Evolutionary conservation across 2,113 vertebrate species (phyloP), one percentile per base, ranked within the genome.

Genomic region (Hoplias malabaricus): DNA sequence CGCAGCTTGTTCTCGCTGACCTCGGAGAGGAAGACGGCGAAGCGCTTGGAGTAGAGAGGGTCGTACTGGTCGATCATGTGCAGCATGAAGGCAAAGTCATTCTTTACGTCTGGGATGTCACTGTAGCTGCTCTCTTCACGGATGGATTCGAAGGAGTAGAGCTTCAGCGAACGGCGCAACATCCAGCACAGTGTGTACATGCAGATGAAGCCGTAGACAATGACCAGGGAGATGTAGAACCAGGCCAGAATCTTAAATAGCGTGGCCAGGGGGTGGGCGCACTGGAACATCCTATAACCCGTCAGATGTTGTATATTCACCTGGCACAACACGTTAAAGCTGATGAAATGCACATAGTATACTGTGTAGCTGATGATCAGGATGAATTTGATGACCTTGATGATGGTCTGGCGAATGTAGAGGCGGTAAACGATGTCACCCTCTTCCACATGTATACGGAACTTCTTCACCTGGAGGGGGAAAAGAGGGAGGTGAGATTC

Each of bases 131-230:
- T 99, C 88, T 99, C 95, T 86, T 99, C 97, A 0, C 97, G 93
- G 86, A 99, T 99, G 0, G 96, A 97, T 91, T 99, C 97, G 2
- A 99, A 99, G 0, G 96, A 99, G 78, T 99, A 99, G 61, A 94
- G 94, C 82, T 99, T 99, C 16, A 99, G 94, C 0, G 96, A 97
- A 46, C 95, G 92, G 31, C 94, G 93, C 77, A 98, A 82, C 95
- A 99, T 99, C 97, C 97, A 99, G 90, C 94, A 96, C 1, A 98
- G 93, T 0, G 96, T 99, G 91, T 99, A 98, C 94, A 99, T 94
- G 90, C 96, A 99, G 86, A 99, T 95, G 40, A 99, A 86, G 25
- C 97, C 97, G 0, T 98, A 99, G 81, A 96, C 94, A 48, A 93
- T 92, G 83, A 99, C 97, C 83, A 99, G 78, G 63, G 94, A 97